Conservation (phyloP, 1,140 invertebrate species). For the Ptiloglossa arizonensis region DNA sequence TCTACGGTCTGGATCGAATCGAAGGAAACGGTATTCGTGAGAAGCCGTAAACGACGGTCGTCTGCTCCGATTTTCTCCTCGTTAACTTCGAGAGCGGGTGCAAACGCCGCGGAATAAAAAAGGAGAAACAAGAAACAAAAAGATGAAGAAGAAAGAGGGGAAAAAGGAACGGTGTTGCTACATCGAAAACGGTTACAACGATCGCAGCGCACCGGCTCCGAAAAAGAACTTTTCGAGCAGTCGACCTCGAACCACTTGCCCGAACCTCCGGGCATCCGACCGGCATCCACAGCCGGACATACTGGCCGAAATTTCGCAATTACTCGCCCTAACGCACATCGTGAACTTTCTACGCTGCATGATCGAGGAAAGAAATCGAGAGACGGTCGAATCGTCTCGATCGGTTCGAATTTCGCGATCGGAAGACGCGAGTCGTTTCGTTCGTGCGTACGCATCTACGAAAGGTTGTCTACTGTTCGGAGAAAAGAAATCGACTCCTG, state of each 20-base stretch:
- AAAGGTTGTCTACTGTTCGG: no score
- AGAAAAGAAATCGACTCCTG: no score
- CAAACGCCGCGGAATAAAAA: no score
- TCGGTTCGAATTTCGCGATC: no score
- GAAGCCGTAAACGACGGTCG: conserved; percentile 16
- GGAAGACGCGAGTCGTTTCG: no score
- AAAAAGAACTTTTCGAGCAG: not conserved
- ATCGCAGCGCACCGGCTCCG: not conserved
- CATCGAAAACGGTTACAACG: conserved; percentile 2
- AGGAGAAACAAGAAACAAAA: no score
- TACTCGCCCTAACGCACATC: not conserved
- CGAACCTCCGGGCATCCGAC: not conserved
- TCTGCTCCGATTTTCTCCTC: conserved; percentile 39
- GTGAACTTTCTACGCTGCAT: not conserved
- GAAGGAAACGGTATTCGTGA: conserved; percentile 10
- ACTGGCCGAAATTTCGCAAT: conserved; percentile 16
- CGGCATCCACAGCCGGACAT: not conserved
- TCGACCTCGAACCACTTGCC: conserved; percentile 8
- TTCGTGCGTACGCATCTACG: no score
- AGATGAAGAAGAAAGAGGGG: no score
- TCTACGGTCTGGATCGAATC: conserved; percentile 3
- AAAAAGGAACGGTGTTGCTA: not conserved
- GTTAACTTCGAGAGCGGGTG: conserved; percentile 9
- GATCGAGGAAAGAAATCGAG: not conserved
- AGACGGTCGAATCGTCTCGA: no score